Base-by-base conservation (phyloP, 2,797 vertebrate species). In the Muraenolepis orangiensis region DNA sequence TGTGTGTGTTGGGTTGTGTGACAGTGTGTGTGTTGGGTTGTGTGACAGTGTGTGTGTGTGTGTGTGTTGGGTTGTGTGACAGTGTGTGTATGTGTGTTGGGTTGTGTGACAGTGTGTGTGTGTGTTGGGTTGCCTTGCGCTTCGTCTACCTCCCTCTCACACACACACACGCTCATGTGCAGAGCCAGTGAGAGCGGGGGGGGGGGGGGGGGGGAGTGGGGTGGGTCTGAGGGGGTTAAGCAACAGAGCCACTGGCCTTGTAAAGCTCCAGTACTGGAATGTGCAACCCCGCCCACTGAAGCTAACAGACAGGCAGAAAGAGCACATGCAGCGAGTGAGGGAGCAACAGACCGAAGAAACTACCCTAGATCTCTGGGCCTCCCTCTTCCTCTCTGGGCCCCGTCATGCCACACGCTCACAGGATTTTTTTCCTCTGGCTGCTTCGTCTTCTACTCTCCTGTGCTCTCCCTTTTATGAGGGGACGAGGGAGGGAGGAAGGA, bases 231-330 rank as follows among this genome's bases (percentile, higher is more conserved):
- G 76, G 74, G 79, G 82, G 80, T n/a, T n/a, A n/a, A 72, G 85
- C 81, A 81, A 84, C 82, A 87, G 88, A 90, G 92, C 89, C 87
- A 90, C 86, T 92, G 91, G 94, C 90, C 91, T 92, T 91, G 90
- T 91, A 90, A 90, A 93, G 93, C 85, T 89, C 81, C 90, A 88
- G 91, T 81, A 87, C 69, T 88, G 93, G 94, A 94, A 94, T 94
- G 93, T 69, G 82, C 70, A 86, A 88, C 88, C 88, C 92, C 92
- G 89, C 90, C 90, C 90, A 89, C 87, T 82, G 75, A 87, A 78
- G 80, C 83, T 70, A 87, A 87, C 90, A 88, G 84, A 87, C 87
- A 89, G 90, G 88, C 90, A 89, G 57, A 91, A 84, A 87, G 85
- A 87, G 85, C 88, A 7, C 81, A 66, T 75, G 73, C 80, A 81